phyloP scores from a whole-genome alignment of 2,888 invertebrate species.

The Blastobasis adustella region DNA sequence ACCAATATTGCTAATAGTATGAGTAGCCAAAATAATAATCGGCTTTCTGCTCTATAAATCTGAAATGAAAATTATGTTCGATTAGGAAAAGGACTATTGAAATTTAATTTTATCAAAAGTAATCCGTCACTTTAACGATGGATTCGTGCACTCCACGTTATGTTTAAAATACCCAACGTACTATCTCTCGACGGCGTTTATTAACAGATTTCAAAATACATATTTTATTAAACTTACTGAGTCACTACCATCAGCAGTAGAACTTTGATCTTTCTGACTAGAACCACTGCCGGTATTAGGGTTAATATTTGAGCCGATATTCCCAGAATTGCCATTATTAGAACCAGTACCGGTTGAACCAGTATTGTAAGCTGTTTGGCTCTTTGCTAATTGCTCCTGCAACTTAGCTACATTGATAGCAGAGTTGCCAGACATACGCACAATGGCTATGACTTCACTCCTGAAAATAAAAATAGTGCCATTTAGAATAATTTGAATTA shows the following conservation, averaged over 20 bases:
- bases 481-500: neutral
- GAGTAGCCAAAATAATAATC: slow-evolving; percentile 84
- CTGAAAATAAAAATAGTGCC: slow-evolving; percentile 47
- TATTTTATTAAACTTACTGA: slow-evolving; percentile 36
- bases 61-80: slow-evolving; percentile 49
- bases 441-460: slow-evolving; percentile 83
- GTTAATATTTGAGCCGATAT: slow-evolving; percentile 13
- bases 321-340: neutral
- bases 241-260: slow-evolving; percentile 39
- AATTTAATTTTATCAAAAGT: neutral
- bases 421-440: slow-evolving; percentile 78
- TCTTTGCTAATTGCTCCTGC: slow-evolving; percentile 75
- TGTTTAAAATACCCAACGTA: too few species aligned
- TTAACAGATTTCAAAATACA: neutral
- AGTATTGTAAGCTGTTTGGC: slow-evolving; percentile 58
- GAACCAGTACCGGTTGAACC: slow-evolving; percentile 29
- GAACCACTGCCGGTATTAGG: slow-evolving; percentile 7
- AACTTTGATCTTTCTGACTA: slow-evolving; percentile 32
- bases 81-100: neutral
- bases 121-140: too few species aligned
- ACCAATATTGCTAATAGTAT: slow-evolving; percentile 84
- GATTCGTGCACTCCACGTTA: too few species aligned
- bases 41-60: slow-evolving; percentile 84
- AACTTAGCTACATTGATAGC: slow-evolving; percentile 83
- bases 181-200: too few species aligned